These are phyloP conservation scores for Anhinga anhinga DNA, from an alignment of 2,113 vertebrate genomes.

Conservation along the genomic window DNA sequence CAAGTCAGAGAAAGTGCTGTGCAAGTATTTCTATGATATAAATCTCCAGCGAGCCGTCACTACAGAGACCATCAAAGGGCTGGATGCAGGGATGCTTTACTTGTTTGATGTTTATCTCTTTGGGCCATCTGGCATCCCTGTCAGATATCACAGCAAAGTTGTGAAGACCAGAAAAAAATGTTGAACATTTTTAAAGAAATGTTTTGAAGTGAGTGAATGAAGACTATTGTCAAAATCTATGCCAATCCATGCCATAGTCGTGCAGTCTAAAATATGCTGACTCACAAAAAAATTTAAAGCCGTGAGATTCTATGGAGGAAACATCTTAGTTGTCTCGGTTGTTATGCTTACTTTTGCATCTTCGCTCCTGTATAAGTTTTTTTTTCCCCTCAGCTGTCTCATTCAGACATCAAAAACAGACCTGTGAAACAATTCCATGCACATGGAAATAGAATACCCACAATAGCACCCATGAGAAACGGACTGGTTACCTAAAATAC, in stretches of 20 bases:
- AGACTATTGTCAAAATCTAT: background rate
- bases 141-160: constrained; percentile 87
- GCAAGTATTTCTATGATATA: constrained; percentile 88
- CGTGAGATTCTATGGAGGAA: background rate
- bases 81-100: constrained; percentile 80
- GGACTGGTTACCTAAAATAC: background rate
- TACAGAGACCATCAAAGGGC: constrained; percentile 82
- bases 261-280: background rate
- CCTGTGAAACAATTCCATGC: background rate
- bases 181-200: constrained; percentile 52
- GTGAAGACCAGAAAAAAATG: constrained; percentile 88
- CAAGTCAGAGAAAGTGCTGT: constrained; percentile 84
- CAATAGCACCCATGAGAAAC: background rate
- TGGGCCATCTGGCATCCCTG: constrained; percentile 84
- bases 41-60: constrained; percentile 85
- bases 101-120: constrained; percentile 90
- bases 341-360: background rate
- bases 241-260: background rate
- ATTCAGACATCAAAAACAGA: background rate
- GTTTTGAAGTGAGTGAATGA: background rate
- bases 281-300: background rate
- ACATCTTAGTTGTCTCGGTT: background rate
- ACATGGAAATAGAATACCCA: background rate
- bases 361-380: background rate
- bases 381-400: background rate